Base-by-base conservation (phyloP, 1,140 invertebrate genomes). In the Platorchestia sp. region DNA sequence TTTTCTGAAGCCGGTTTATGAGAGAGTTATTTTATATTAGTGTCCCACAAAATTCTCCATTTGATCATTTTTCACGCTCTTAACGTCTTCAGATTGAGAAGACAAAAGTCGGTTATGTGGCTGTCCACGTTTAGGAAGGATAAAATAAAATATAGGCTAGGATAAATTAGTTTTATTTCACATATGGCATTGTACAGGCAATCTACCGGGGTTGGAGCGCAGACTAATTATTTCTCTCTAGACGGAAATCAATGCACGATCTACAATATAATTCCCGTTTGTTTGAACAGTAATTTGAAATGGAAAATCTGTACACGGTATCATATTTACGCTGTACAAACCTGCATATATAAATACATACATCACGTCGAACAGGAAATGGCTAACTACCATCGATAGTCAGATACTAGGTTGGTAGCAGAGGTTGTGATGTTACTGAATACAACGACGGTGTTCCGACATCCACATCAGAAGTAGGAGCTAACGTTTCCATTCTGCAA, bases 111-210 rank as follows among this genome's bases (percentile, higher is more conserved):
- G 59, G 59, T 19, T 22, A 75, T 75, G 14, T 36, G 7, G 36
- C 14, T 3, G 36, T 75, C 1, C 59, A 36, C 27, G 27, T 27
- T 75, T 3, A 75, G 14, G 59, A 75, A 75, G 59, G 59, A 75
- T 75, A 14, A 14, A 36, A 89, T 41, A 42, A 89, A 19, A 14
- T 42, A 89, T 42, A 89, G 41, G n/a, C 42, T 89, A 44, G 87
- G 87, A 89, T 89, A 89, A 89, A 89, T 89, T 89, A 89, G 87
- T 89, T 89, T 89, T 89, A 89, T 89, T 89, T 89, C 87, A 89
- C 87, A 89, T 41, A 43, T 42, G 87, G 87, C 41, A 89, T 89
- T 89, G 41, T 89, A 89, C 87, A 89, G 43, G 87, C n/a, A 42
- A 16, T 44, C 87, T 89, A 89, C 5, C 41, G 43, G 36, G 41